A percentile compares a stretch with the other conserved stretches of the same genome.
Evolutionary conservation across 2,797 vertebrate genomes (phyloP).

Genomic region (Tenualosa thibaudeaui): DNA sequence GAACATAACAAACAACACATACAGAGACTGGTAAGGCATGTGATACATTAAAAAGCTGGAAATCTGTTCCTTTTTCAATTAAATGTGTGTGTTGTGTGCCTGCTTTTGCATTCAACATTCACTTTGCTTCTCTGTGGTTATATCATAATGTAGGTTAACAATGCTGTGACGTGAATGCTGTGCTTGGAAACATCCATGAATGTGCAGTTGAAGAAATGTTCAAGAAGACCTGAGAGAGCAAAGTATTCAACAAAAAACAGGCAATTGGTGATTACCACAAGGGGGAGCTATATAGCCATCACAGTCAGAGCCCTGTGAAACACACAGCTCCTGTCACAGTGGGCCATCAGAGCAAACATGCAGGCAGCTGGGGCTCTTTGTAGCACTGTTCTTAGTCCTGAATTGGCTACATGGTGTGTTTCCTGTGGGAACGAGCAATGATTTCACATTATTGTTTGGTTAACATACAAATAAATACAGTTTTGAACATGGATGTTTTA

Average conservation of each 20-base stretch:
- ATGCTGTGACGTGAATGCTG: not conserved
- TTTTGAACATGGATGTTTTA: not conserved
- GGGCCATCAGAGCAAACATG: not conserved
- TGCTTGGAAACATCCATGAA: not conserved
- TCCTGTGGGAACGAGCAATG: not conserved
- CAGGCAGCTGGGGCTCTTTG: not conserved
- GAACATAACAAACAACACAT: not conserved
- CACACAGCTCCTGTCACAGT: too few species aligned
- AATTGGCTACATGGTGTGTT: not conserved
- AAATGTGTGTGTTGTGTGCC: too few species aligned
- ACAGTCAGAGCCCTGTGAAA: not conserved
- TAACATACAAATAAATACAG: not conserved
- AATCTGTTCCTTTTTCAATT: too few species aligned
- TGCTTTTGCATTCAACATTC: too few species aligned
- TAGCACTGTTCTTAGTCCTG: too few species aligned
- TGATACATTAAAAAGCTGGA: too few species aligned
- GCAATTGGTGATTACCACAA: not conserved
- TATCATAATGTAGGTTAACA: not conserved
- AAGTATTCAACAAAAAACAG: too few species aligned
- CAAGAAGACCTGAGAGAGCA: not conserved
- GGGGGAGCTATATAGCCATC: not conserved
- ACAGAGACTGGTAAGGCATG: not conserved
- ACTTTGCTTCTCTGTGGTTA: too few species aligned
- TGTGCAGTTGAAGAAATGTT: not conserved
- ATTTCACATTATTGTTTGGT: not conserved